These are phyloP conservation scores for Morinoia aosen DNA, from an alignment of 2,888 invertebrate species.

Conservation along the genomic window DNA sequence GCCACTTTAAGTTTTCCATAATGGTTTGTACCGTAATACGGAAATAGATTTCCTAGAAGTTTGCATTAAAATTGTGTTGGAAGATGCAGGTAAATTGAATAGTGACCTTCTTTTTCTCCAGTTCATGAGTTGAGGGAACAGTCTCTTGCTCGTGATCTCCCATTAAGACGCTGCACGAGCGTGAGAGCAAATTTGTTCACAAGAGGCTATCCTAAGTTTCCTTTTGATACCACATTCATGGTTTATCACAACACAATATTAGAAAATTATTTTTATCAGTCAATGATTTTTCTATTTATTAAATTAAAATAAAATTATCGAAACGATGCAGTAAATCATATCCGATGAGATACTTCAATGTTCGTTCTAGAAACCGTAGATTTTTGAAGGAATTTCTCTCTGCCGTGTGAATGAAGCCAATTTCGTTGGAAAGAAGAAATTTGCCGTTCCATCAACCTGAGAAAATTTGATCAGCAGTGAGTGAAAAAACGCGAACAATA, in stretches of 20 bases:
- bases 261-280: neutral
- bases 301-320: neutral
- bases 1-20: neutral
- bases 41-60: neutral
- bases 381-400: neutral
- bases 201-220: neutral
- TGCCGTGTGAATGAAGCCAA: neutral
- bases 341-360: neutral
- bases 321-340: neutral
- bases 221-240: neutral
- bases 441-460: neutral
- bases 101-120: neutral
- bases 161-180: too few relatives aligned
- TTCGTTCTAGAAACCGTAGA: neutral
- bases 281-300: neutral
- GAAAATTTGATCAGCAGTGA: neutral
- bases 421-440: neutral
- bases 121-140: neutral
- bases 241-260: neutral
- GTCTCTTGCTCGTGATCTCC: neutral
- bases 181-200: neutral
- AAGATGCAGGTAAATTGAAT: neutral
- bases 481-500: neutral
- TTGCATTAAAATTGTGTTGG: neutral
- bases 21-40: neutral